Evolutionary conservation across 2,888 invertebrate species (phyloP), one percentile per base, ranked within the genome.

Genomic region (Amaurobius ferox): DNA sequence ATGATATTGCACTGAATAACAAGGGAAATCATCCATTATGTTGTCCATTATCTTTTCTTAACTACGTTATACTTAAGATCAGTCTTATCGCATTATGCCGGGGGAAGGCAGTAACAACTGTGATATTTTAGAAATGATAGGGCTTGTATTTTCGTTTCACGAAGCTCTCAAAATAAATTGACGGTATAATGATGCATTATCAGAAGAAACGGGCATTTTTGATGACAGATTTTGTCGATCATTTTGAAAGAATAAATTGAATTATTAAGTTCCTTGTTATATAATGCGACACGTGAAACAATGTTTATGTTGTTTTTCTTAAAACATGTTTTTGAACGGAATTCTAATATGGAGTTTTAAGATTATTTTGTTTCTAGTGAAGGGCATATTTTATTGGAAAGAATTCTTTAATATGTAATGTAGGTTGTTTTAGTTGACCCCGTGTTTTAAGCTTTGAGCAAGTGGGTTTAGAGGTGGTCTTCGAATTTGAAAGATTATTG

Each of bases 131-230:
- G 23, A 55, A 55, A 55, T 55, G 55, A 55, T 23, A 55, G 55
- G 19, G 19, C 19, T 23, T 23, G 55, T 55, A 55, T 23, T 55
- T 55, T 55, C 55, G 55, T 55, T 55, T 55, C 55, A 55, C 23
- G 23, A 23, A 55, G 55, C 55, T 23, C 55, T 55, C 55, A 55
- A 55, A 55, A 55, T 55, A 55, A 55, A 55, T 55, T 55, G 55
- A 55, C 23, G 55, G 23, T 55, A 55, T 55, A 55, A 55, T 55
- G 55, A 55, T 55, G 55, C 23, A 55, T 55, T 55, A 23, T 3
- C 5, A 23, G 55, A 23, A 19, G 5, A 3, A 55, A 55, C 5
- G 23, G 23, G 23, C 23, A 55, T 55, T 55, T 55, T 55, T 55
- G 23, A 55, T 55, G 55, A 55, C 19, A 55, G 55, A 55, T 55